These are phyloP conservation scores for Vanessa cardui DNA, from an alignment of 2,888 invertebrate genomes.

Conservation along the genomic window DNA sequence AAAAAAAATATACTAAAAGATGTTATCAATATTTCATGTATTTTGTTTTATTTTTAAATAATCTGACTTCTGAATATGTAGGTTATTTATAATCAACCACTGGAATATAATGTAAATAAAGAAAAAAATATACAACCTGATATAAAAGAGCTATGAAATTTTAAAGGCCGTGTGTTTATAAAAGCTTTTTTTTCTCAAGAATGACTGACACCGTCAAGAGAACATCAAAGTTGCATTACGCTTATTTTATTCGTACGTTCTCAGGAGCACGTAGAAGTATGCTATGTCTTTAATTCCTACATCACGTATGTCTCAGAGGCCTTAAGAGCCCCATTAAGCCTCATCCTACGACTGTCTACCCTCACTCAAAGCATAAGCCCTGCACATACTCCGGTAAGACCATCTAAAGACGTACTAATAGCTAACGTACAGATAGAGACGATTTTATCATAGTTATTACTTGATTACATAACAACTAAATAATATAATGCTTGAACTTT, in stretches of 20 bases:
- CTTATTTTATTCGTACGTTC: constrained; percentile 8
- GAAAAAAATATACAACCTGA: no score
- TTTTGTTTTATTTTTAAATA: no score
- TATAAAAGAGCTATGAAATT: no score
- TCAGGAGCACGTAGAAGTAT: constrained; percentile 13
- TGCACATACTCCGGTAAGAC: constrained; percentile 10
- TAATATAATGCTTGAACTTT: background rate
- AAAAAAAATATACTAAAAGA: no score
- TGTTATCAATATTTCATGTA: no score
- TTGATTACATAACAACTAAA: background rate
- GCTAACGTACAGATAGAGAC: constrained; percentile 9
- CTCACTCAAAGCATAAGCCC: constrained; percentile 32
- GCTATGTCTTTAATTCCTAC: constrained; percentile 21
- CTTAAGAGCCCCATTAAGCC: constrained; percentile 31
- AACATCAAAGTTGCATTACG: constrained; percentile 2
- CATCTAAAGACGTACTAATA: constrained; percentile 18
- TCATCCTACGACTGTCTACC: constrained; percentile 31
- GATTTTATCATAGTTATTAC: background rate
- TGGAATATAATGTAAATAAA: no score
- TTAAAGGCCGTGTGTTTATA: no score
- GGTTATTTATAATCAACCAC: no score
- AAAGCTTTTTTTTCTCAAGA: no score
- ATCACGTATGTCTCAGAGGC: constrained; percentile 28
- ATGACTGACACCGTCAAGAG: background rate
- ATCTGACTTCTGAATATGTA: no score